These are phyloP conservation scores for Drosophila bifasciata DNA, from an alignment of 1,140 invertebrate genomes.

Conservation along the genomic window DNA sequence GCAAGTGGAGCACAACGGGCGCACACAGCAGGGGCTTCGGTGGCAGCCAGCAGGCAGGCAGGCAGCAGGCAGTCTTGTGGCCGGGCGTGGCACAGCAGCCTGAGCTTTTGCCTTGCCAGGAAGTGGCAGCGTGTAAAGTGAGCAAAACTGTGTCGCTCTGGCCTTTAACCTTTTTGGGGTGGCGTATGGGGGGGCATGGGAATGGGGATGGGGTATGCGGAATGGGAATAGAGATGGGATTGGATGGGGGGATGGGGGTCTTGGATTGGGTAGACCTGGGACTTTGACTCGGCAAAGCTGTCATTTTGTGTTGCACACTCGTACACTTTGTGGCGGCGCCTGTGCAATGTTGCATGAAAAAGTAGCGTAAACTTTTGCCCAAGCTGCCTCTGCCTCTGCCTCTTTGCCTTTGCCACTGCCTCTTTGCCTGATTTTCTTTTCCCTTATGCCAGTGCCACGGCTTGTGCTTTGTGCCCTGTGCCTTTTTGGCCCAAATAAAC, in stretches of 20 bases:
- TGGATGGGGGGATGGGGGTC: slow-evolving; percentile 28
- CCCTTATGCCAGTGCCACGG: slow-evolving; percentile 8
- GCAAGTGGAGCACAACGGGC: slow-evolving; percentile 76
- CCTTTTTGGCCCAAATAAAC: slow-evolving; percentile 67
- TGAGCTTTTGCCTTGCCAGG: slow-evolving; percentile 52
- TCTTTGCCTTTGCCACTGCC: slow-evolving; percentile 10
- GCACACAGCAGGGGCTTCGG: slow-evolving; percentile 47
- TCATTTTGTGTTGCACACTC: slow-evolving; percentile 70
- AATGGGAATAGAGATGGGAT: slow-evolving; percentile 5
- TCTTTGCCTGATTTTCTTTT: slow-evolving; percentile 7
- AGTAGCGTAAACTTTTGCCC: slow-evolving; percentile 74
- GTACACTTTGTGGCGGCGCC: slow-evolving; percentile 63
- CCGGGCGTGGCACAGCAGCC: slow-evolving; percentile 28
- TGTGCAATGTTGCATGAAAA: slow-evolving; percentile 81
- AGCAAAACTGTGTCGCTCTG: slow-evolving; percentile 75
- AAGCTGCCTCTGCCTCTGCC: slow-evolving; percentile 6
- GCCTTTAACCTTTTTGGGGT: slow-evolving; percentile 71
- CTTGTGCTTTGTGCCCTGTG: background rate
- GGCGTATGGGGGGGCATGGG: background rate
- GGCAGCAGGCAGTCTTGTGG: slow-evolving; percentile 13
- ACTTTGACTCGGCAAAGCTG: slow-evolving; percentile 68
- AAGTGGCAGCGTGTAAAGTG: slow-evolving; percentile 71
- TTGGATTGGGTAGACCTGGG: slow-evolving; percentile 22
- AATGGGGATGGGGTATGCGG: slow-evolving; percentile 4
- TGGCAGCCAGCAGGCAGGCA: background rate